Evolutionary conservation across 2,888 invertebrate genomes (phyloP).

Genomic region (Drosophila subsilvestris): DNA sequence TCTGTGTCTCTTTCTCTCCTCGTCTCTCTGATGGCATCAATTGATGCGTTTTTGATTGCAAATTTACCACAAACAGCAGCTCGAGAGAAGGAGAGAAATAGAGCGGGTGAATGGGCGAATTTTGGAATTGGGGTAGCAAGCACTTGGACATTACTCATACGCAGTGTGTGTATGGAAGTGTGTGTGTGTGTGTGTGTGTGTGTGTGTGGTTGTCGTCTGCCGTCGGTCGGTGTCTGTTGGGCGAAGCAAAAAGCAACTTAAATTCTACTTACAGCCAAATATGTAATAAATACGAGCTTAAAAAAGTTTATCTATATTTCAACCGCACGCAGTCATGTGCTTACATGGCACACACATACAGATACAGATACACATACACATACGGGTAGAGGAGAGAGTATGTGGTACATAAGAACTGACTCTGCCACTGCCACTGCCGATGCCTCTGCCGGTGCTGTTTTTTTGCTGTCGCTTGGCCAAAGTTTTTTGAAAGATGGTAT

Average conservation of each 20-base stretch:
- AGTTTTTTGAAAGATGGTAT: slow-evolving; percentile 74
- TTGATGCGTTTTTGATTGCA: slow-evolving; percentile 79
- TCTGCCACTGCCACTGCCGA: background rate
- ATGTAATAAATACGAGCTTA: slow-evolving; percentile 80
- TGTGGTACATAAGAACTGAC: slow-evolving; percentile 51
- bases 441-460: slow-evolving; percentile 47
- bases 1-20: slow-evolving; percentile 32
- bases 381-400: slow-evolving; percentile 16
- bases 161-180: slow-evolving; percentile 37
- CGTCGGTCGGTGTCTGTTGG: slow-evolving; percentile 2
- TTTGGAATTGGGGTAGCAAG: background rate
- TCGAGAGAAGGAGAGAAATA: background rate
- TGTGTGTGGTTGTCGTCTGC: background rate
- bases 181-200: slow-evolving; percentile 13
- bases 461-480: slow-evolving; percentile 69
- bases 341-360: slow-evolving; percentile 16
- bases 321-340: slow-evolving; percentile 76
- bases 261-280: slow-evolving; percentile 80
- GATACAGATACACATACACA: slow-evolving; percentile 4
- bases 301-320: slow-evolving; percentile 79
- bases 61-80: slow-evolving; percentile 71
- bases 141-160: slow-evolving; percentile 65
- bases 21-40: slow-evolving; percentile 42
- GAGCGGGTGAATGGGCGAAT: background rate
- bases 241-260: slow-evolving; percentile 71